Percentiles rank a stretch among this genome's conserved stretches.
Conservation (phyloP, 2,888 invertebrate genomes). For the Helobdella robusta region DNA sequence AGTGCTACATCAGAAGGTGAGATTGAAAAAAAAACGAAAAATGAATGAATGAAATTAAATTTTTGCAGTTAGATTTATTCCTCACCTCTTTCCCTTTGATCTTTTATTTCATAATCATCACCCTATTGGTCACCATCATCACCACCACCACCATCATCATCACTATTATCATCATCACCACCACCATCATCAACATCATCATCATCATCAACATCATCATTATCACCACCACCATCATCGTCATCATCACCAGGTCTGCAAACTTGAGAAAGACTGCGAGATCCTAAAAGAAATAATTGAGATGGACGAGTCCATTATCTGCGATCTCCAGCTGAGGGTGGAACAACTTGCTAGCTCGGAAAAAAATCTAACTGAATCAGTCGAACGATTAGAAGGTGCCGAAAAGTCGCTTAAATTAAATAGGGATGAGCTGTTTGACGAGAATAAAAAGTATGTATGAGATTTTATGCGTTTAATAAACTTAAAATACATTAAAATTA, state of each 20-base stretch:
- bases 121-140: too few species aligned
- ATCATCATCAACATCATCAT: not conserved
- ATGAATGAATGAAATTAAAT: not conserved
- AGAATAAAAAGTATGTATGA: conserved; percentile 12
- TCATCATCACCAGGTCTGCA: conserved; percentile 9
- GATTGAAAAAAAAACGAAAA: not conserved
- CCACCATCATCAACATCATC: not conserved
- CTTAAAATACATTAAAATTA: not conserved
- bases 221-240: not conserved
- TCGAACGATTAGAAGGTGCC: conserved; percentile 8
- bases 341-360: conserved; percentile 12
- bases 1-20: conserved; percentile 13
- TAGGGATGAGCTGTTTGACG: not conserved
- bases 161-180: not conserved
- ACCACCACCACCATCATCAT: too few species aligned
- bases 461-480: not conserved
- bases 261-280: conserved; percentile 21
- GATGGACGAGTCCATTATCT: conserved; percentile 17
- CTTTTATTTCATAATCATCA: too few species aligned
- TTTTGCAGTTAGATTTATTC: too few species aligned
- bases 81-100: too few species aligned
- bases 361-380: not conserved
- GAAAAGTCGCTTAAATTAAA: not conserved
- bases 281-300: conserved; percentile 8
- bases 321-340: conserved; percentile 17